These are phyloP conservation scores for Edolisoma coerulescens DNA, from an alignment of 2,113 vertebrate species.

Conservation along the genomic window DNA sequence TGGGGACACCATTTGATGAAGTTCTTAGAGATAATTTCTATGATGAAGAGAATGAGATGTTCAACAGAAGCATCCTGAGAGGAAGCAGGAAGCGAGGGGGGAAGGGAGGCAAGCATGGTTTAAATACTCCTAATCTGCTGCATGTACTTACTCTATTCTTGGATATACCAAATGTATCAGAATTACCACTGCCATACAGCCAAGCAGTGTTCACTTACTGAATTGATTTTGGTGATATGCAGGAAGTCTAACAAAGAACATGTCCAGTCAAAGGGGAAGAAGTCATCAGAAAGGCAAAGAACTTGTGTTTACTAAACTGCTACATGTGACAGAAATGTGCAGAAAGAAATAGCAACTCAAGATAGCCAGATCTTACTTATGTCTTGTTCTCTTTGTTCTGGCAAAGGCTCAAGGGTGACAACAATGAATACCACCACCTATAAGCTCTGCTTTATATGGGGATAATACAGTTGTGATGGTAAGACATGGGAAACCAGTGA, in stretches of 20 bases:
- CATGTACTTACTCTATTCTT: background rate
- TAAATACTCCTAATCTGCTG: background rate
- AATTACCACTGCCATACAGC: background rate
- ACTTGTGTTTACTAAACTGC: background rate
- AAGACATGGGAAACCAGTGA: background rate
- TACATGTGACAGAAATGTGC: background rate
- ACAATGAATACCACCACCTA: background rate
- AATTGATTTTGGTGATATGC: background rate
- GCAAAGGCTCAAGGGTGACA: background rate
- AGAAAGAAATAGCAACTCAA: background rate
- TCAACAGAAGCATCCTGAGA: background rate
- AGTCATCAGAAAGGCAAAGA: background rate
- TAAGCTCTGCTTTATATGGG: background rate
- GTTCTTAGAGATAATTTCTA: background rate
- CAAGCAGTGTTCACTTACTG: background rate
- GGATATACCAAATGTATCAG: background rate
- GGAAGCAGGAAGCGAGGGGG: background rate
- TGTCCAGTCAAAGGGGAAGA: background rate
- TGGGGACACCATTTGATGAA: background rate
- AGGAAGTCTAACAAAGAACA: background rate
- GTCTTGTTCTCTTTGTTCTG: background rate
- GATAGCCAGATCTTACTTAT: background rate
- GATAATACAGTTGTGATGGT: background rate
- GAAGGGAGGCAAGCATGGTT: background rate
- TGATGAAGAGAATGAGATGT: background rate